Base-by-base conservation (phyloP, 2,113 vertebrate species). In the Alethe castanea region DNA sequence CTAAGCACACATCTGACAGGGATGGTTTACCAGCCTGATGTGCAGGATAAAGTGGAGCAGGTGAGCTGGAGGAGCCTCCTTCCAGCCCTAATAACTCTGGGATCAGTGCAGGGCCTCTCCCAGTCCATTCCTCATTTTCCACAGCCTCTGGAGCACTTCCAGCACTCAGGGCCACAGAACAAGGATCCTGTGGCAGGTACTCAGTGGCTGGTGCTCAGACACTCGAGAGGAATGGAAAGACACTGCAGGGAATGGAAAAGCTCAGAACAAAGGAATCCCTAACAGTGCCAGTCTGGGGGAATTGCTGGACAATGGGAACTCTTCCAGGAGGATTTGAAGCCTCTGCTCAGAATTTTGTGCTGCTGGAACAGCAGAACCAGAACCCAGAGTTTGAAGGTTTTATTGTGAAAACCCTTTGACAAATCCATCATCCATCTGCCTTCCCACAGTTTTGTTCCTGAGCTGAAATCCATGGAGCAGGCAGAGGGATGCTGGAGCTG, bases 1-100 rank as follows among this genome's bases (percentile, higher is more conserved):
- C 88, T 87, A 88, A 95, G 86, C 19, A 77, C 74, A 79, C 73
- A 52, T 89, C 88, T 82, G 90, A 92, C 86, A 84, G 44, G 90
- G 86, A 54, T 88, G 90, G 89, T 92, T 91, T 92, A 65, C 76
- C 61, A 1, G 71, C 77, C 90, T 84, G 91, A 83, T 84, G 72
- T 33, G 6, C 33, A 33, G 87, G 87, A 86, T 96, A 69, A 88
- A 92, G 61, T 8, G 85, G 47, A 91, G 88, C 94, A 90, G 92
- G 92, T 94, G 95, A 94, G 74, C 61, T 56, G 88, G 50, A 53
- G 17, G 40, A 88, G 52, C 24, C 42, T 89, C 31, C 71, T 95
- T 66, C 54, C 90, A 93, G 84, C 42, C 1, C 0, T 50, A 77
- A 83, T 47, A 71, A 85, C 66, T 72, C 57, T 5, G 28, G 13